phyloP scores from a whole-genome alignment of 2,113 vertebrate genomes.

The Polyodon spathula region DNA sequence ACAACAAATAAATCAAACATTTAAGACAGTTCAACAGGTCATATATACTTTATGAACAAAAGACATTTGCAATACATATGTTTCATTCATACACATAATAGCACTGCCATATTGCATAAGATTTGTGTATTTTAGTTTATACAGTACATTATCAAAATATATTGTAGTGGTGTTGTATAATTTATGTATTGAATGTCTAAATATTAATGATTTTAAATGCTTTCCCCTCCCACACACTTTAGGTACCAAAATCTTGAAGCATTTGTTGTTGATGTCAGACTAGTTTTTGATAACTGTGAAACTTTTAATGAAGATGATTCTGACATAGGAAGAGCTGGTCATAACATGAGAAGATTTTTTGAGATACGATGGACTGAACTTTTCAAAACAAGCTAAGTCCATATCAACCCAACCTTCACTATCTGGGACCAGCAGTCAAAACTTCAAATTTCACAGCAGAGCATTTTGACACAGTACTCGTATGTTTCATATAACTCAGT shows the following conservation, averaged over 20 bases:
- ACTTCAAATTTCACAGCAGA: conserved; percentile 59
- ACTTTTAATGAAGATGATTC: conserved; percentile 99
- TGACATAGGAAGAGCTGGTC: conserved; percentile 92
- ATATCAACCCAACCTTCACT: conserved; percentile 29
- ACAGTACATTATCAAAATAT: no score
- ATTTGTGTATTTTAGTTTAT: no score
- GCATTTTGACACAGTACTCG: conserved; percentile 41
- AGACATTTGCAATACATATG: no score
- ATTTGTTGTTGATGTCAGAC: conserved; percentile 91
- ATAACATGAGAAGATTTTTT: conserved; percentile 97
- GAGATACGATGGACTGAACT: conserved; percentile 97
- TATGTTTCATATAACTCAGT: no score
- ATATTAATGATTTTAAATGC: no score
- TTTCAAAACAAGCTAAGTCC: conserved; percentile 86
- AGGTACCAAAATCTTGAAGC: conserved; percentile 92
- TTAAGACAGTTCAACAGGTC: no score
- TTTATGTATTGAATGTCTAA: no score
- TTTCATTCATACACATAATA: no score
- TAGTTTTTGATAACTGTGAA: conserved; percentile 99
- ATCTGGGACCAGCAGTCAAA: conserved; percentile 65
- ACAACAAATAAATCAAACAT: no score
- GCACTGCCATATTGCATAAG: no score
- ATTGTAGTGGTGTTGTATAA: no score
- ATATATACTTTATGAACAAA: no score
- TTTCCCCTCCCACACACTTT: conserved; percentile 26